Conservation (phyloP, 2,113 vertebrate genomes). For the Psittacus erithacus region DNA sequence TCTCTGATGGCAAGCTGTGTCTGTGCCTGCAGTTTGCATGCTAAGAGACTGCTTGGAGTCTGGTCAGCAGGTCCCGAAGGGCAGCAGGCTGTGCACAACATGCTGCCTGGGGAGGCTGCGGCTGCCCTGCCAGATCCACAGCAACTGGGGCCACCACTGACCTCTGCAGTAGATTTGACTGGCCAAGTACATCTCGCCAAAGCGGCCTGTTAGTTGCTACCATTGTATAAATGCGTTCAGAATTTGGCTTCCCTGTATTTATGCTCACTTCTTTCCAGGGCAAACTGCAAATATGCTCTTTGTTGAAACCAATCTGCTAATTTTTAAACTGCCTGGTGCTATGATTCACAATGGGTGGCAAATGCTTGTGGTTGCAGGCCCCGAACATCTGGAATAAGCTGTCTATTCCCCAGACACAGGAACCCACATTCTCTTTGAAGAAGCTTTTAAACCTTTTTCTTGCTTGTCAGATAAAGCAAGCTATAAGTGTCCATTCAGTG, state of each 20-base stretch:
- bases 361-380: constrained; percentile 17
- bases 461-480: constrained; percentile 9
- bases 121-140: not conserved
- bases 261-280: constrained; percentile 3
- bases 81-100: not conserved
- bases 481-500: not conserved
- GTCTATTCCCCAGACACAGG: constrained; percentile 10
- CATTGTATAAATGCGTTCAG: not conserved
- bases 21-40: not conserved
- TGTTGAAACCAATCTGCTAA: constrained; percentile 38
- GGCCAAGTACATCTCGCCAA: not conserved
- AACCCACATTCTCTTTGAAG: constrained; percentile 6
- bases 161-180: not conserved
- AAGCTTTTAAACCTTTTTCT: constrained; percentile 9
- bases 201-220: not conserved
- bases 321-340: constrained; percentile 44
- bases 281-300: constrained; percentile 34
- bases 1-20: not conserved
- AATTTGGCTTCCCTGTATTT: not conserved
- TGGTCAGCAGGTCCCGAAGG: rapidly evolving
- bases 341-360: not conserved
- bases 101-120: not conserved
- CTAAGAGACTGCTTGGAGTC: not conserved
- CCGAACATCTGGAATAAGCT: constrained; percentile 3
- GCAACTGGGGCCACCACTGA: not conserved